These are phyloP conservation scores for Apis florea DNA, from an alignment of 1,140 invertebrate species.

Conservation along the genomic window DNA sequence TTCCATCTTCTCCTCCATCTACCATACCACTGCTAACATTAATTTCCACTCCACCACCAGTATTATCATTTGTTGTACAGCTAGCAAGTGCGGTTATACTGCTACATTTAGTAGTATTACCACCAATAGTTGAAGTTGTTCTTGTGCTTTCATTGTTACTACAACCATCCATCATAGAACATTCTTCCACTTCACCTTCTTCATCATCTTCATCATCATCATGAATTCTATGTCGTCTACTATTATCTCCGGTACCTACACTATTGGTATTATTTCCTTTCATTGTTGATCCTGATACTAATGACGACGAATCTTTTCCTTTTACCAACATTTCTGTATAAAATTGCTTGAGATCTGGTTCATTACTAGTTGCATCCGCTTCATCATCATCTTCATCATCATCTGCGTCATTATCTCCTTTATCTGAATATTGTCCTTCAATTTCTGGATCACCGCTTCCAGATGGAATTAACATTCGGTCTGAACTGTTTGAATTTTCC, in stretches of 20 bases:
- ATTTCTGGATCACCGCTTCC: conserved; percentile 72
- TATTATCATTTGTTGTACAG: conserved; percentile 26
- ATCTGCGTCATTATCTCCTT: conserved; percentile 77
- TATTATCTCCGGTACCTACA: conserved; percentile 26
- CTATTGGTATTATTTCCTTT: conserved; percentile 60
- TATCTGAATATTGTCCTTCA: conserved; percentile 69
- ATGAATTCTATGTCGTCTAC: conserved; percentile 46
- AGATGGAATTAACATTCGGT: conserved; percentile 66
- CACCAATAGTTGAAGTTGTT: conserved; percentile 24
- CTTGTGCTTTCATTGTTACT: conserved; percentile 45
- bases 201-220: conserved; percentile 67
- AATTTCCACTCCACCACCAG: conserved; percentile 31
- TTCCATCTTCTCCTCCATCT: conserved; percentile 65
- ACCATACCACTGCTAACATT: conserved; percentile 42
- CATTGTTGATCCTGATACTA: conserved; percentile 47
- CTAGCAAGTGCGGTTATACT: conserved; percentile 33
- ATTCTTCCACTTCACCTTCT: conserved; percentile 61
- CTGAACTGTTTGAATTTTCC: conserved; percentile 75
- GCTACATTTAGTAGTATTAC: conserved; percentile 33
- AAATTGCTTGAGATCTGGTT: conserved; percentile 79
- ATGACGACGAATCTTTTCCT: conserved; percentile 76
- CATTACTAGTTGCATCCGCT: conserved; percentile 70
- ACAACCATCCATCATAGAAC: conserved; percentile 44
- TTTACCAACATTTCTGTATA: conserved; percentile 82
- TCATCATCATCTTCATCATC: conserved; percentile 79